These are phyloP conservation scores for Odontocerum albicorne DNA, from an alignment of 2,888 invertebrate species.

Conservation along the genomic window DNA sequence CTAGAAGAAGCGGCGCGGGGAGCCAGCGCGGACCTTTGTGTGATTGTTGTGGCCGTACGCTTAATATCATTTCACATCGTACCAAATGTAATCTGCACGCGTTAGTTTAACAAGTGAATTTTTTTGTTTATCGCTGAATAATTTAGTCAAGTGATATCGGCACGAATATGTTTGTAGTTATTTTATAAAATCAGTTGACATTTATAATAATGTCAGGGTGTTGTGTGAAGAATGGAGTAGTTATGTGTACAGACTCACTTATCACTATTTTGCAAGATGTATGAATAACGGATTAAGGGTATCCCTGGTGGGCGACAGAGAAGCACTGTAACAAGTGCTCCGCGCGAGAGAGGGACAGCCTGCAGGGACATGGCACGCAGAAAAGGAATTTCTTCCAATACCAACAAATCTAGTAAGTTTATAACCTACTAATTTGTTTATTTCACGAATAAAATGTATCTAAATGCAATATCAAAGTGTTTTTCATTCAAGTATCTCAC, in stretches of 20 bases:
- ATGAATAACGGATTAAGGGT: conserved; percentile 35
- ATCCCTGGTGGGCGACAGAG: conserved; percentile 32
- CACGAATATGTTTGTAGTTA: conserved; percentile 20
- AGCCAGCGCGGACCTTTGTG: conserved; percentile 21
- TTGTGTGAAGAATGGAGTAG: conserved; percentile 27
- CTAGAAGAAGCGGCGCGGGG: conserved; percentile 15
- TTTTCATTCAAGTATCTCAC: too few species aligned
- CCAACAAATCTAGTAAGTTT: conserved; percentile 32
- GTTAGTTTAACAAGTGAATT: conserved; percentile 28
- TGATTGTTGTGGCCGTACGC: conserved; percentile 31
- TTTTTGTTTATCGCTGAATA: conserved; percentile 32
- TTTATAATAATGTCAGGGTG: conserved; percentile 27
- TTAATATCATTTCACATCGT: conserved; percentile 29
- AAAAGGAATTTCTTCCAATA: conserved; percentile 34
- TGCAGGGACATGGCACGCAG: conserved; percentile 32
- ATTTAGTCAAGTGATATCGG: conserved; percentile 24
- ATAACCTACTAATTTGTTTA: too few species aligned
- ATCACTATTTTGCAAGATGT: conserved; percentile 34
- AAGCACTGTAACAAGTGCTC: conserved; percentile 27
- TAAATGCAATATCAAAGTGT: too few species aligned
- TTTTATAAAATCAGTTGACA: conserved; percentile 23
- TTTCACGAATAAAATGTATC: too few species aligned
- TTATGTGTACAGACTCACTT: conserved; percentile 24
- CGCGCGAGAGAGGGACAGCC: conserved; percentile 27
- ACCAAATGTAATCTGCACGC: conserved; percentile 32